Evolutionary conservation across 2,797 vertebrate genomes (phyloP).

Genomic region (Scyliorhinus canicula): DNA sequence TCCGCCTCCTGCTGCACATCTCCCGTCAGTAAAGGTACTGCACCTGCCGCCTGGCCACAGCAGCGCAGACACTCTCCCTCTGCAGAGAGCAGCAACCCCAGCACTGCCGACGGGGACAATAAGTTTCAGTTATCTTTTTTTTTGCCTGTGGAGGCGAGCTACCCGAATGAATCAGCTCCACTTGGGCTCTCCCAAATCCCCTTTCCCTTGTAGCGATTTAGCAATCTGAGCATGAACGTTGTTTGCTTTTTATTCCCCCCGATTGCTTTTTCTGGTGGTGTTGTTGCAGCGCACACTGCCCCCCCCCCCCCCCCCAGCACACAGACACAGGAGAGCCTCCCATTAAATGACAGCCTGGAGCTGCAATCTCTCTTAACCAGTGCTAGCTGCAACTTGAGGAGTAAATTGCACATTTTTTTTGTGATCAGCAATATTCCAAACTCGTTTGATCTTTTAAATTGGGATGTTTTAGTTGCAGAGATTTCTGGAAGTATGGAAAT

Average conservation of each 20-base stretch:
- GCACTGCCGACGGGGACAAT: neutral
- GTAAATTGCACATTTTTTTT: neutral
- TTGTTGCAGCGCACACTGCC: neutral
- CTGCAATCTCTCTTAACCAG: neutral
- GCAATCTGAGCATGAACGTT: neutral
- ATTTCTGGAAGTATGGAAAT: neutral
- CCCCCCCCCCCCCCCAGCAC: neutral
- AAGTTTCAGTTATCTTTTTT: neutral
- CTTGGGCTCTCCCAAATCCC: neutral
- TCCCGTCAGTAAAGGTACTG: constrained; percentile 35
- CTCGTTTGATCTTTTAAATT: neutral
- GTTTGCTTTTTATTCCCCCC: neutral
- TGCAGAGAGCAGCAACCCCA: neutral
- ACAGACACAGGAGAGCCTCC: neutral
- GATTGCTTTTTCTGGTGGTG: neutral
- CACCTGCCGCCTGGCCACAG: neutral
- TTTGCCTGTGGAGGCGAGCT: neutral
- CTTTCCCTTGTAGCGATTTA: neutral
- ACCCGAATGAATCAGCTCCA: neutral
- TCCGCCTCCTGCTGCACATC: constrained; percentile 34
- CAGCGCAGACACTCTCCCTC: neutral
- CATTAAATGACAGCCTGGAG: constrained; percentile 15
- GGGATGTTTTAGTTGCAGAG: neutral
- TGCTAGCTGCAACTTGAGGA: neutral
- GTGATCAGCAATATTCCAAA: neutral